Evolutionary conservation across 2,113 vertebrate genomes (phyloP), one percentile per base, ranked within the genome.

Genomic region (Uria aalge): DNA sequence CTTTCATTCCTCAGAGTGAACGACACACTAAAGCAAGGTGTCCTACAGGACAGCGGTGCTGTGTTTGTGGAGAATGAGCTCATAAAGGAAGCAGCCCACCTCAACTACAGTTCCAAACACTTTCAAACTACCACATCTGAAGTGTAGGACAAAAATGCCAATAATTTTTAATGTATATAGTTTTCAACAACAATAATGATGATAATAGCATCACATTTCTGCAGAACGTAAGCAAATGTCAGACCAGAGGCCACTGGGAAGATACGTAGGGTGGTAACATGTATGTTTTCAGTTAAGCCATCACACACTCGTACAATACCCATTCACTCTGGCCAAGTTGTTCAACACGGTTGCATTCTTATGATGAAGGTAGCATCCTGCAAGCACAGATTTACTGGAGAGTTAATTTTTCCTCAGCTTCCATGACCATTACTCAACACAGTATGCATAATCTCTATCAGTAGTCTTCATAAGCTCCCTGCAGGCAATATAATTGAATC

Each of bases 251-350:
- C 34, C 4, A 2, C 38, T n/a, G 56, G 23, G 43, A 48, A 55
- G 30, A 43, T 11, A 36, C 0, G 1, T 3, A 69, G n/a, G 17
- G 47, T 77, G 36, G 10, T 4, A 78, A 12, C 11, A 45, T 2
- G 12, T 17, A 23, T 7, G 12, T 23, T 50, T 69, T 86, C 21
- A 53, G 38, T 82, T 34, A 48, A 71, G 57, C 15, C 55, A 67
- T 8, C 0, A 0, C 0, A 0, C 7, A 6, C 6, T 55, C 34
- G 29, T 48, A 26, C 17, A 55, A 26, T 11, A 87, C 20, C 13
- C n/a, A 55, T 43, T 19, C 24, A 41, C 34, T 45, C 59, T 60
- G 53, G 48, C 34, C 40, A 77, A 79, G 36, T 34, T 80, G 41
- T 26, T 75, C 64, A 87, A 50, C 64, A 71, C 38, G 11, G 17